phyloP scores from a whole-genome alignment of 2,797 vertebrate species.

The Scomberomorus guttatus region DNA sequence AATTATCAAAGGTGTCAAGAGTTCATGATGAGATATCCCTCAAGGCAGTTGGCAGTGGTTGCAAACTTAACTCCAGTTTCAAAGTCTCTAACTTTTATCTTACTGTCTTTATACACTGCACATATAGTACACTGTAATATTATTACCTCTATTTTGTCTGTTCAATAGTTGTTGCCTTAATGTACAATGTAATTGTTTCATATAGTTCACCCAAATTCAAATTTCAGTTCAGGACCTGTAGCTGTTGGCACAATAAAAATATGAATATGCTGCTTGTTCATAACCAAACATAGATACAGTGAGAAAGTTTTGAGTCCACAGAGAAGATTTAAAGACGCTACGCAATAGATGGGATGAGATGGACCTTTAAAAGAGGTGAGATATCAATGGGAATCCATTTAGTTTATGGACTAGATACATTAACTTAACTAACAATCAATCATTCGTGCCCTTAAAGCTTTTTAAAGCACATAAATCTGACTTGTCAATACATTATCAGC shows the following conservation, averaged over 20 bases:
- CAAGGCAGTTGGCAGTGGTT: constrained; percentile 65
- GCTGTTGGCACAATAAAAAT: neutral
- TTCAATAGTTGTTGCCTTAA: neutral
- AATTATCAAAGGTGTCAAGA: constrained; percentile 69
- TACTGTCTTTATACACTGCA: constrained; percentile 2
- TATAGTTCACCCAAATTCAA: neutral
- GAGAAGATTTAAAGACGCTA: constrained; percentile 41
- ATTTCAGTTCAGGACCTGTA: neutral
- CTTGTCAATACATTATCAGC: constrained; percentile 57
- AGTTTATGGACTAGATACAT: constrained; percentile 66
- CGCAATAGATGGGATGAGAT: constrained; percentile 49
- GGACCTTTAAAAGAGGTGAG: constrained; percentile 55
- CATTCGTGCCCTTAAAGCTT: constrained; percentile 55
- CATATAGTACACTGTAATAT: neutral
- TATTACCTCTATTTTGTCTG: neutral
- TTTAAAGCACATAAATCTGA: constrained; percentile 51
- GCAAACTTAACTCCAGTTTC: constrained; percentile 48
- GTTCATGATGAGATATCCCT: constrained; percentile 63
- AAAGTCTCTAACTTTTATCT: constrained; percentile 43
- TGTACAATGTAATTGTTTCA: neutral
- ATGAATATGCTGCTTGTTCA: neutral
- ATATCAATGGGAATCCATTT: constrained; percentile 71
- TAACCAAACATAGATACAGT: constrained; percentile 23
- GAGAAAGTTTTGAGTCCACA: constrained; percentile 22
- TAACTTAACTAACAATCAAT: constrained; percentile 66